Evolutionary conservation across 2,888 invertebrate genomes (phyloP).

Genomic region (Phyto melanocephala): DNA sequence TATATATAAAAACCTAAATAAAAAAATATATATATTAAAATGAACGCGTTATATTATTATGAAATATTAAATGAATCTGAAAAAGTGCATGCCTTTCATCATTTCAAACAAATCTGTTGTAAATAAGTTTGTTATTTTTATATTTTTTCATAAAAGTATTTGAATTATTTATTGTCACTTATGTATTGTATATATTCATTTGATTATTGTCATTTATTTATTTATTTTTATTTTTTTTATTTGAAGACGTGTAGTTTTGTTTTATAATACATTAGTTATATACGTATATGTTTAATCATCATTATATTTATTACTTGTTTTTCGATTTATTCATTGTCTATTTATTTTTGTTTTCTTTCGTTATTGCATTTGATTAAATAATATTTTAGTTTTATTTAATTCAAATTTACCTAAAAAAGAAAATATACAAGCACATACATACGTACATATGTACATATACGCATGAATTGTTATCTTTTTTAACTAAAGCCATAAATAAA

Average conservation of each 20-base stretch:
- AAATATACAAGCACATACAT: not conserved
- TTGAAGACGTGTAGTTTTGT: no score
- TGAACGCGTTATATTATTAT: not conserved
- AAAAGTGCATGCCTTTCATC: not conserved
- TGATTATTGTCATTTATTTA: not conserved
- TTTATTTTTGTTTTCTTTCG: not conserved
- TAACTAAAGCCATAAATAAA: conserved; percentile 48
- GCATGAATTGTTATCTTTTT: conserved; percentile 57
- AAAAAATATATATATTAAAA: conserved; percentile 37
- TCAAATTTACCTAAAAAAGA: not conserved
- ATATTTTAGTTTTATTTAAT: conserved; percentile 19
- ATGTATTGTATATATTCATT: not conserved
- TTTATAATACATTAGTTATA: no score
- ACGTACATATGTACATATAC: not conserved
- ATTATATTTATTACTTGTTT: not conserved
- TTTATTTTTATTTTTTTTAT: not conserved
- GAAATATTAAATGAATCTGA: not conserved
- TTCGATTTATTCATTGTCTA: not conserved
- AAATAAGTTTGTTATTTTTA: not conserved
- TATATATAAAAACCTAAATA: conserved; percentile 22
- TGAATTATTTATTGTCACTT: not conserved
- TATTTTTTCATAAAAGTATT: no score
- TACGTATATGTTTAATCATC: no score
- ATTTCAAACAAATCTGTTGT: not conserved
- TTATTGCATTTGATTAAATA: conserved; percentile 15